A percentile compares a stretch with the other conserved stretches of the same genome.
Conservation (phyloP, 1,140 invertebrate species). For the Halictus rubicundus region DNA sequence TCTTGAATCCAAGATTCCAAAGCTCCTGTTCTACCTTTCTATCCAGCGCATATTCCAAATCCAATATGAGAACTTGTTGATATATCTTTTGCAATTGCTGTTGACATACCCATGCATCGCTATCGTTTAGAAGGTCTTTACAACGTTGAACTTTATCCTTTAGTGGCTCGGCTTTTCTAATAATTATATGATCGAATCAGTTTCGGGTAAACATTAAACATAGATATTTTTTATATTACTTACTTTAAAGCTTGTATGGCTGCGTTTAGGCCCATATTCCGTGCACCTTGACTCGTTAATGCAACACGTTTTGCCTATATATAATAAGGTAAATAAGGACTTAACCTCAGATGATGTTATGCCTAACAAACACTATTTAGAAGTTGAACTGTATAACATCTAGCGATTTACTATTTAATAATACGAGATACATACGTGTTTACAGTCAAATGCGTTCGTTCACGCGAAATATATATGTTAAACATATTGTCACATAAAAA, state of each 20-base stretch:
- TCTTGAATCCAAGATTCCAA: conserved; percentile 94
- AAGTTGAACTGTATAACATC: not conserved
- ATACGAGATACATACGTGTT: conserved; percentile 13
- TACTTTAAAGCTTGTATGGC: conserved; percentile 87
- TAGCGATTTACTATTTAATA: not conserved
- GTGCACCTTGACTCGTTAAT: conserved; percentile 52
- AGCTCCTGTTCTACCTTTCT: conserved; percentile 94
- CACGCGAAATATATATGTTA: not conserved
- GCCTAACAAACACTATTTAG: not conserved
- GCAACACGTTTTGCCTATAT: conserved; percentile 42
- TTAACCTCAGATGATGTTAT: not conserved
- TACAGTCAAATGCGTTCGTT: not conserved
- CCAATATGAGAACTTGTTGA: conserved; percentile 89
- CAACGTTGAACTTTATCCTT: conserved; percentile 85
- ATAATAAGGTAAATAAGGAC: not conserved
- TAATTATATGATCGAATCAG: conserved; percentile 42
- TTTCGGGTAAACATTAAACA: not conserved
- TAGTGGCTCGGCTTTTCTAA: conserved; percentile 86
- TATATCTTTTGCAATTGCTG: conserved; percentile 88
- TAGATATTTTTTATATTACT: conserved; percentile 59
- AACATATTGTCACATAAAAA: not conserved
- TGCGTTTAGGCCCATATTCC: conserved; percentile 86
- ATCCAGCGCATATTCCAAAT: conserved; percentile 93
- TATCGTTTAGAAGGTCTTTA: conserved; percentile 83
- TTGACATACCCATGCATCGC: conserved; percentile 84